Base-by-base conservation (phyloP, 2,888 invertebrate genomes). In the Drosophila kuntzei region DNA sequence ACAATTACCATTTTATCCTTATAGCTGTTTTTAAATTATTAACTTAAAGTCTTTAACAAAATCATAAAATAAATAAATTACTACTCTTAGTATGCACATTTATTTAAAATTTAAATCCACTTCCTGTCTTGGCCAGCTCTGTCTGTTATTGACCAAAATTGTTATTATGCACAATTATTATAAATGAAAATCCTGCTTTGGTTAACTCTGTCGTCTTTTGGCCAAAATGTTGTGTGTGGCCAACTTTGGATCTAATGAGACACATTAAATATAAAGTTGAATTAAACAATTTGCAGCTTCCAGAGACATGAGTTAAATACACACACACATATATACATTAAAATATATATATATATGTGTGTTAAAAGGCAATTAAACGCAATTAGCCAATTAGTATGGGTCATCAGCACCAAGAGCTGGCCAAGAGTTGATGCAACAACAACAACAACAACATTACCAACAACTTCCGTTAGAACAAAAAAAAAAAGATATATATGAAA, bases 321-420 rank as follows among this genome's bases (percentile, higher is more conserved):
- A 20, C 12, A 32, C 34, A 47, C 12, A 32, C 12, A 22, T 22
- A 57, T 46, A 60, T 60, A 72, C 5, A 22, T 22, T 11, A n/a
- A 25, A n/a, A 25, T 22, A 18, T 20, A 4, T 47, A 12, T 37
- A 9, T 47, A 20, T 47, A 57, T 67, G 61, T 85, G 59, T 80
- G 87, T 72, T 80, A 76, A 89, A 76, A 87, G 84, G 79, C 79
- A 80, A 89, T 85, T 85, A 88, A 79, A 87, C 73, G 76, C 89
- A 88, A 88, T 85, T 85, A 88, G 79, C 87, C 85, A 88, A 87
- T 85, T 85, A 85, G 85, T 79, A 76, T 86, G 84, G 89, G 88
- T 66, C 88, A 84, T 81, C 87, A 84, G 72, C 72, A 67, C 59
- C 49, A 59, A 71, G 50, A 68, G 59, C 55, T 71, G 80, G 14